Evolutionary conservation across 2,113 vertebrate species (phyloP), one percentile per base, ranked within the genome.

Genomic region (Ammodramus savannarum): DNA sequence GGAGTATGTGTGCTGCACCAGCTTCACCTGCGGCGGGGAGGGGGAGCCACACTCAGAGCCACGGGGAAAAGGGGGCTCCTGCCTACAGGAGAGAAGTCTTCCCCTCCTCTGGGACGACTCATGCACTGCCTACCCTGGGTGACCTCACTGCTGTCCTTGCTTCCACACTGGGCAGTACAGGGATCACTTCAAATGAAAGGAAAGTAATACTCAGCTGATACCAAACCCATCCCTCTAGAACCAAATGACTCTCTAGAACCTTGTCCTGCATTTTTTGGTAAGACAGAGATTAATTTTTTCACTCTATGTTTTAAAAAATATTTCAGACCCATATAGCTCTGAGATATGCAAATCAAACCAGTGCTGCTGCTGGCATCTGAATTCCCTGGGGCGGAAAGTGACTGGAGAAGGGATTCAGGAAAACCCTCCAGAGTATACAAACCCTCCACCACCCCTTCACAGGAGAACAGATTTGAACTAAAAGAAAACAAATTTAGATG

Each of bases 1-100:
- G 17, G 99, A 99, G 89, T 99, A 99, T 0, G 99, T 99, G 96
- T 99, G 99, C 97, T 99, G 99, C 73, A 99, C 99, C 97, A 99
- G 94, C 97, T 99, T 99, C 89, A 99, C 99, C 99, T 99, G 96
- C 12, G 66, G n/a, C 32, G 38, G 0, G 5, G 68, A 66, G 89
- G 3, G 49, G 39, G 22, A 58, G 31, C 39, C 21, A 19, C 0
- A 2, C 78, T 73, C 68, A 91, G 38, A 59, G 51, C 14, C 48
- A 16, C 0, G 7, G 18, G 61, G 23, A 74, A 82, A 75, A 0
- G 3, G 16, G 4, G 8, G 29, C 51, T 73, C 55, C 65, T 51
- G 27, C 10, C 66, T 36, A 14, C 22, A 46, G 22, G n/a, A 44
- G 21, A 57, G 57, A 46, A 0, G 0, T 13, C 49, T 61, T 20